A percentile compares a stretch with the other conserved stretches of the same genome.
phyloP scores from a whole-genome alignment of 2,797 vertebrate species.

The Sylvilagus floridanus region DNA sequence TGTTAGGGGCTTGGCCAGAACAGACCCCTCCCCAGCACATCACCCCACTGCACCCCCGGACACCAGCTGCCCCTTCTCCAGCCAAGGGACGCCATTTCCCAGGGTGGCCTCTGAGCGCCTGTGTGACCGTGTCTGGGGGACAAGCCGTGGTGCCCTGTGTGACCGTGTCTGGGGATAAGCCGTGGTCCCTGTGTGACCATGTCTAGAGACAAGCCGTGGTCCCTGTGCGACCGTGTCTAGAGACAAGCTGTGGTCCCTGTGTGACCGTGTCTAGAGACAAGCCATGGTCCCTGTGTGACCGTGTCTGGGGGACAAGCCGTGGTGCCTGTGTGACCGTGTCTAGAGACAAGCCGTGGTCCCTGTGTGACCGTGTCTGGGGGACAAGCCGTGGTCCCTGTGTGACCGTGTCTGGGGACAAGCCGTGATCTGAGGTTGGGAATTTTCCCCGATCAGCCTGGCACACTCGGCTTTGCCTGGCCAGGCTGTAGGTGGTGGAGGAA shows the following conservation, averaged over 20 bases:
- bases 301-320: fast-evolving
- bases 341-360: no score
- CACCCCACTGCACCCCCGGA: neutral
- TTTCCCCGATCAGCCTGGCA: fast-evolving
- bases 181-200: no score
- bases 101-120: fast-evolving
- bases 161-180: no score
- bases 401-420: no score
- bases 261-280: neutral
- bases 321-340: no score
- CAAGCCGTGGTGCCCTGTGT: no score
- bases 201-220: no score
- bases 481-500: no score
- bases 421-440: neutral
- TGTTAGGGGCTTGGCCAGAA: neutral
- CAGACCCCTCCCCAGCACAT: fast-evolving
- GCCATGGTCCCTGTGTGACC: neutral
- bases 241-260: no score
- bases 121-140: neutral
- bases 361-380: no score
- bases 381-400: no score
- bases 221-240: no score
- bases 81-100: neutral
- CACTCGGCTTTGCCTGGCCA: fast-evolving
- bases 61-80: neutral